phyloP scores from a whole-genome alignment of 2,113 vertebrate species.

The Carassius gibelio region DNA sequence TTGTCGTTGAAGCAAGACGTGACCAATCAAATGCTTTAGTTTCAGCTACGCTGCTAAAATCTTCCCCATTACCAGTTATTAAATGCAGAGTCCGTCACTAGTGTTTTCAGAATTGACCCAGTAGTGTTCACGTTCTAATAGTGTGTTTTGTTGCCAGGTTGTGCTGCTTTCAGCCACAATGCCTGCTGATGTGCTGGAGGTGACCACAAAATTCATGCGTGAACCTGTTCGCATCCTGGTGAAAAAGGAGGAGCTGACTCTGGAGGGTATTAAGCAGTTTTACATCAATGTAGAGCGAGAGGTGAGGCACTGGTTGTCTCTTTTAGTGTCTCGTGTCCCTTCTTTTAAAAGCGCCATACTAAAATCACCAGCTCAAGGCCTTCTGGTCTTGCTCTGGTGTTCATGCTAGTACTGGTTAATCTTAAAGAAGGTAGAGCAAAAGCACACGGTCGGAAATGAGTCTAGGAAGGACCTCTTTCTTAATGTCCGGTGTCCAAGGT shows the following conservation, averaged over 20 bases:
- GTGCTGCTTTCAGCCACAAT: slow-evolving; percentile 97
- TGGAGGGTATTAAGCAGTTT: slow-evolving; percentile 99
- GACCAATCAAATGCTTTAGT: too few species aligned
- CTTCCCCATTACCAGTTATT: neutral
- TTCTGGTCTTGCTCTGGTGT: slow-evolving; percentile 64
- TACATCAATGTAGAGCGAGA: slow-evolving; percentile 98
- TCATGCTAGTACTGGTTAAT: slow-evolving; percentile 74
- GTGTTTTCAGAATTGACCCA: neutral
- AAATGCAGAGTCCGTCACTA: neutral
- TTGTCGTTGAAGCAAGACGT: neutral
- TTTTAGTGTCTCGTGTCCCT: slow-evolving; percentile 46
- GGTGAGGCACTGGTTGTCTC: slow-evolving; percentile 71
- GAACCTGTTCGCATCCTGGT: slow-evolving; percentile 96
- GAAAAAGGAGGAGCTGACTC: slow-evolving; percentile 97
- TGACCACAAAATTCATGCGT: slow-evolving; percentile 99
- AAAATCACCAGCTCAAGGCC: slow-evolving; percentile 69
- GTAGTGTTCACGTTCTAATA: neutral
- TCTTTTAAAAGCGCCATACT: slow-evolving; percentile 77
- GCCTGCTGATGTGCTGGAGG: slow-evolving; percentile 97
- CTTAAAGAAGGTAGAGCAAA: slow-evolving; percentile 74
- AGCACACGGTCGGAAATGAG: slow-evolving; percentile 70
- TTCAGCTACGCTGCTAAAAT: neutral
- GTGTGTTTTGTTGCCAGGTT: slow-evolving; percentile 75
- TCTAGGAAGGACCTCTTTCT: slow-evolving; percentile 76
- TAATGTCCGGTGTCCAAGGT: slow-evolving; percentile 76